Evolutionary conservation across 2,113 vertebrate species (phyloP).

Genomic region (Nibea albiflora): DNA sequence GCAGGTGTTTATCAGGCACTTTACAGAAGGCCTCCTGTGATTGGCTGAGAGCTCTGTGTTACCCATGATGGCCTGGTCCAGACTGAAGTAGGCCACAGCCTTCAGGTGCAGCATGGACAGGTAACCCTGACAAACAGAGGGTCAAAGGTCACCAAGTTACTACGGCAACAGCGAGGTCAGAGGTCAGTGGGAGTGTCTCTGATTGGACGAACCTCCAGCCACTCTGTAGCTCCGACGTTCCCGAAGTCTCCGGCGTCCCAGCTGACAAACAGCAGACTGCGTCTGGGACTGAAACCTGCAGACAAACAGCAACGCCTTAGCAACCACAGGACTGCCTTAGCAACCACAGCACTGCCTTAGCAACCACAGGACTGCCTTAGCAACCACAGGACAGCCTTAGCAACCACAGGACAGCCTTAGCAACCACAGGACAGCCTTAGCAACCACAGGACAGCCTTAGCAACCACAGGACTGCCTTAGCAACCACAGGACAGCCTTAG

Average conservation of each 20-base stretch:
- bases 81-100: slow-evolving; percentile 88
- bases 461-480: no score
- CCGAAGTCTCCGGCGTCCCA: slow-evolving; percentile 92
- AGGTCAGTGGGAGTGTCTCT: neutral
- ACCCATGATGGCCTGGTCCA: slow-evolving; percentile 89
- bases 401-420: no score
- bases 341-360: no score
- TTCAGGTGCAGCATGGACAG: slow-evolving; percentile 90
- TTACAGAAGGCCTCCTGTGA: slow-evolving; percentile 4
- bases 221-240: slow-evolving; percentile 88
- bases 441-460: no score
- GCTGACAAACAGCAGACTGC: slow-evolving; percentile 88
- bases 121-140: slow-evolving; percentile 82
- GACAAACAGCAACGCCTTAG: no score
- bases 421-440: no score
- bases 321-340: no score
- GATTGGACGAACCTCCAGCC: slow-evolving; percentile 85
- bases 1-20: neutral
- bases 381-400: no score
- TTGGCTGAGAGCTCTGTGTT: slow-evolving; percentile 44
- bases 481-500: no score
- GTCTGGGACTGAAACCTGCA: slow-evolving; percentile 45
- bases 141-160: neutral
- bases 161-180: neutral
- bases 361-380: no score